Evolutionary conservation across 1,140 invertebrate genomes (phyloP), one percentile per base, ranked within the genome.

Genomic region (Octopus sinensis): DNA sequence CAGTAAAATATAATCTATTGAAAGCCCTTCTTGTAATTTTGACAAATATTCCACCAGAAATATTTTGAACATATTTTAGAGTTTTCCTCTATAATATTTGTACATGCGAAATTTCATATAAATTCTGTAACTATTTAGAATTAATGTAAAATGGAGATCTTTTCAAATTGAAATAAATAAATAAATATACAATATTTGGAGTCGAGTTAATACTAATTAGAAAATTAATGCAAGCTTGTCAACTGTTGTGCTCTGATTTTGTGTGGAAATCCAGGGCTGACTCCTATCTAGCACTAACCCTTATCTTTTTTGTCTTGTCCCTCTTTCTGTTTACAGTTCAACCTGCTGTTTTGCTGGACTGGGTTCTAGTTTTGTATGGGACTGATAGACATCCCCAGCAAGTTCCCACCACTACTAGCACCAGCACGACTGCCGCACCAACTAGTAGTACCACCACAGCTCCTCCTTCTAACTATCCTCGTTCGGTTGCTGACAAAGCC

Each of bases 281-380:
- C 53, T 77, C 53, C 23, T 54, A 54, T 54, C 12, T 23, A 62
- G 53, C 13, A 78, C n/a, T 78, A 62, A 76, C 62, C 51, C 75
- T 78, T 78, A 54, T 79, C 13, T 79, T 71, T 82, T 80, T 81
- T 82, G 77, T 82, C 78, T 80, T 82, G 79, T 81, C 56, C 56
- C 78, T 84, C 83, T 83, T 76, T 84, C 86, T 87, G 82, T 82
- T 90, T 89, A 79, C 88, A 90, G 89, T 86, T 84, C 86, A 84
- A 51, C 82, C 83, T 80, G 86, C 84, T 83, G 85, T 84, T 76
- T 84, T 90, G 79, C 86, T 87, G 71, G 87, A 88, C 81, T 90
- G 89, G 89, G 85, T 86, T 17, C 87, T 90, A 54, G 89, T 90
- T 7, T 82, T 90, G 76, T 88, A 89, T 84, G 90, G 90, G 79